Percentiles rank a stretch among this genome's conserved stretches.
phyloP scores from a whole-genome alignment of 2,888 invertebrate genomes.

The Hydraecia micacea region DNA sequence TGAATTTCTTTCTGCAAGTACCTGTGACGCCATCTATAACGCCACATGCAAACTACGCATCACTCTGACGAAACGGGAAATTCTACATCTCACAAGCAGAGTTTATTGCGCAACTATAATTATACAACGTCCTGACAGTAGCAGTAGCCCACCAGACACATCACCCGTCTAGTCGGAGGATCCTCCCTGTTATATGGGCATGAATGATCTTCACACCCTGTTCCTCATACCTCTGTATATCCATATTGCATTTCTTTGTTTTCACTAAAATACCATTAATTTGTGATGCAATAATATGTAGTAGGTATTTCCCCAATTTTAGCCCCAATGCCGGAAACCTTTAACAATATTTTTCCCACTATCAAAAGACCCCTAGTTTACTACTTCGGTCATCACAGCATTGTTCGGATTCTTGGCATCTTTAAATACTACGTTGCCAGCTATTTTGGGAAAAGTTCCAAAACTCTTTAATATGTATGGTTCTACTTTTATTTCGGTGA shows the following conservation, averaged over 20 bases:
- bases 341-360: conserved; percentile 16
- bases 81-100: too few species aligned
- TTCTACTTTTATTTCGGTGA: conserved; percentile 24
- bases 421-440: conserved; percentile 63
- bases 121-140: too few species aligned
- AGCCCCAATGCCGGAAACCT: neutral
- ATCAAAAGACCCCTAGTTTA: conserved; percentile 29
- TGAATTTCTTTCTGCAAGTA: neutral
- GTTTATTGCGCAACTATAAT: too few species aligned
- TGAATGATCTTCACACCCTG: neutral
- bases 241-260: neutral
- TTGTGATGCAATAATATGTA: neutral
- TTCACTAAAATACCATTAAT: neutral
- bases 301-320: neutral
- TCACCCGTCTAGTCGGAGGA: too few species aligned
- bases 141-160: too few species aligned
- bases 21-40: too few species aligned
- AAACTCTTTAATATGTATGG: conserved; percentile 50
- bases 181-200: too few species aligned
- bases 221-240: neutral
- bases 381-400: conserved; percentile 65
- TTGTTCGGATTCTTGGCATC: conserved; percentile 81
- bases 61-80: too few species aligned
- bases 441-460: conserved; percentile 71
- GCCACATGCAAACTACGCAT: too few species aligned